Evolutionary conservation across 2,888 invertebrate species (phyloP), one percentile per base, ranked within the genome.

Genomic region (Erannis defoliaria): DNA sequence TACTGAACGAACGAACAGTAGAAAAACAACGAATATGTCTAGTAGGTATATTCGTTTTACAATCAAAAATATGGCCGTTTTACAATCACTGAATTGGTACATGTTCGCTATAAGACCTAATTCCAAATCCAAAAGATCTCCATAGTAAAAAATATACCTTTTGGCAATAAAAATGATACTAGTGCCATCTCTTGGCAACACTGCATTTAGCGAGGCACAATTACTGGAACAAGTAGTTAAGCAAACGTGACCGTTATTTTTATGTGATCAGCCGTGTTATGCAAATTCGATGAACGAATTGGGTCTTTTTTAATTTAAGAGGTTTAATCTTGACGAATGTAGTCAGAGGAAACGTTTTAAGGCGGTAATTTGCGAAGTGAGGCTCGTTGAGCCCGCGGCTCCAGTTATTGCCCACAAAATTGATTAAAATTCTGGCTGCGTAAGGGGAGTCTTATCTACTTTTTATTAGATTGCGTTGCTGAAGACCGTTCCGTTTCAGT

Each of bases 341-440:
- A 81, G 80, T 81, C 78, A 65, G 65, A 69, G 78, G 72, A 77
- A 83, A 81, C 78, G 80, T 71, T 85, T 82, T 75, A 81, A 84
- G 81, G 81, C 81, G 81, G 85, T 86, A 88, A 89, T 89, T 89
- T 86, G 86, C 72, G 80, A 86, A 83, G 78, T 77, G 76, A 72
- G 76, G 71, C 77, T 77, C 80, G 82, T 78, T 77, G 76, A 75
- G 78, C 64, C 73, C 73, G 70, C 68, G 68, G 74, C 79, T 77
- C 67, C 83, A 81, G 82, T 84, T 86, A 89, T 89, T 86, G 88
- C 85, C 86, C 89, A 77, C 88, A 86, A 85, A 88, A 88, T 89
- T 90, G 89, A 90, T 90, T 90, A 89, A 90, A 90, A 90, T 90
- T 90, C 89, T 81, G 70, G 77, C 81, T 82, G 84, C 84, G 88